These are phyloP conservation scores for Brachionus rubens DNA, from an alignment of 1,140 invertebrate genomes.

Conservation along the genomic window DNA sequence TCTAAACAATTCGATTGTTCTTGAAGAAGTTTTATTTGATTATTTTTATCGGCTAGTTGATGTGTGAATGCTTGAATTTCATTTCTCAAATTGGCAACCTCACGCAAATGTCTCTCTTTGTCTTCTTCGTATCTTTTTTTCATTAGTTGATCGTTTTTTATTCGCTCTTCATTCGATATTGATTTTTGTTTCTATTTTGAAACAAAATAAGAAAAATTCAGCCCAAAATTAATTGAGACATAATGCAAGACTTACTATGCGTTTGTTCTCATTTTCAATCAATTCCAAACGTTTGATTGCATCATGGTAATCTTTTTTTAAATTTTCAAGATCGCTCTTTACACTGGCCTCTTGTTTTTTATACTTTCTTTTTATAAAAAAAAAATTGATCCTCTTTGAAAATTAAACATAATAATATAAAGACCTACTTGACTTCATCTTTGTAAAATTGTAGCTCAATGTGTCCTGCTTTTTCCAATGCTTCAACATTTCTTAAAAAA, in stretches of 20 bases:
- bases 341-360: slow-evolving; percentile 24
- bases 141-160: slow-evolving; percentile 1
- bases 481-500: slow-evolving; percentile 9
- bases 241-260: background rate
- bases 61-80: slow-evolving; percentile 11
- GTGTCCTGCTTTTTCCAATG: slow-evolving; percentile 27
- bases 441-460: slow-evolving; percentile 45
- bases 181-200: background rate
- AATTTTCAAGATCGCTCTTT: slow-evolving; percentile 8
- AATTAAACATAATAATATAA: background rate
- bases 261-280: slow-evolving; percentile 20
- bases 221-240: background rate
- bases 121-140: slow-evolving; percentile 23
- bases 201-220: background rate
- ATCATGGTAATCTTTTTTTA: slow-evolving; percentile 25
- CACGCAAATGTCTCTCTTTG: background rate
- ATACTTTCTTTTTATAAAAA: slow-evolving; percentile 19
- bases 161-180: background rate
- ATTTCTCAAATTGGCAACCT: slow-evolving; percentile 4
- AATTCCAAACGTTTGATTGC: background rate
- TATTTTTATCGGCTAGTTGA: slow-evolving; percentile 17
- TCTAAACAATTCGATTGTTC: slow-evolving; percentile 29
- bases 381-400: background rate
- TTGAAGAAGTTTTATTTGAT: slow-evolving; percentile 22
- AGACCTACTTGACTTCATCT: slow-evolving; percentile 44